Conservation (phyloP, 1,140 invertebrate species). For the Rhopalosiphum padi region DNA sequence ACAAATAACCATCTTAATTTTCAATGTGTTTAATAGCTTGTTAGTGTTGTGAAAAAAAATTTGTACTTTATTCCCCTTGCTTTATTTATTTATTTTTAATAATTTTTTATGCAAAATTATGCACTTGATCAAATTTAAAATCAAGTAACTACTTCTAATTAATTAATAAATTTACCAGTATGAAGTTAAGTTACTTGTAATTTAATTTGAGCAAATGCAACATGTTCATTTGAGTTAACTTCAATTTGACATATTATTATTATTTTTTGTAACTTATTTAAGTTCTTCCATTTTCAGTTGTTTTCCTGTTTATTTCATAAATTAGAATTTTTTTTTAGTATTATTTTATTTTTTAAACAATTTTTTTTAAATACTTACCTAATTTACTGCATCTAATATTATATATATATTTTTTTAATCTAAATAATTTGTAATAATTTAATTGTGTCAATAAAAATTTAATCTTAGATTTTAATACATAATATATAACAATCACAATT, state of each 20-base stretch:
- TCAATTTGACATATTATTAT: background rate
- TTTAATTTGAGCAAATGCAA: background rate
- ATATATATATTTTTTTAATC: background rate
- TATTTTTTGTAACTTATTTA: constrained; percentile 39
- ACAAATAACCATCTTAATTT: background rate
- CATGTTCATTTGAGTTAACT: background rate
- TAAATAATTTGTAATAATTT: too few species aligned
- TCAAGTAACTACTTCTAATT: background rate
- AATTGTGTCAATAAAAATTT: background rate
- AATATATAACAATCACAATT: too few species aligned
- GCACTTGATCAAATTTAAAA: background rate
- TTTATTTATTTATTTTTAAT: background rate
- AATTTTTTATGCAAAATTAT: background rate
- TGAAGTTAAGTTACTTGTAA: background rate
- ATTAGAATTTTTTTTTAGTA: background rate
- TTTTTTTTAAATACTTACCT: background rate
- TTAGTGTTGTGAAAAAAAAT: background rate
- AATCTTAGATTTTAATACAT: background rate
- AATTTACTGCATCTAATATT: background rate
- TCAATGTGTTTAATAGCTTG: background rate
- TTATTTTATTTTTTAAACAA: background rate
- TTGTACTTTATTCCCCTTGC: background rate
- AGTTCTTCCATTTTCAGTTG: constrained; percentile 46
- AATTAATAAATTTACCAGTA: background rate
- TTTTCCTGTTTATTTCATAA: background rate